Evolutionary conservation across 35 echinoderm and acorn worm species (phyloP), one percentile per base, ranked within the genome.

Genomic region (Patiria miniata): DNA sequence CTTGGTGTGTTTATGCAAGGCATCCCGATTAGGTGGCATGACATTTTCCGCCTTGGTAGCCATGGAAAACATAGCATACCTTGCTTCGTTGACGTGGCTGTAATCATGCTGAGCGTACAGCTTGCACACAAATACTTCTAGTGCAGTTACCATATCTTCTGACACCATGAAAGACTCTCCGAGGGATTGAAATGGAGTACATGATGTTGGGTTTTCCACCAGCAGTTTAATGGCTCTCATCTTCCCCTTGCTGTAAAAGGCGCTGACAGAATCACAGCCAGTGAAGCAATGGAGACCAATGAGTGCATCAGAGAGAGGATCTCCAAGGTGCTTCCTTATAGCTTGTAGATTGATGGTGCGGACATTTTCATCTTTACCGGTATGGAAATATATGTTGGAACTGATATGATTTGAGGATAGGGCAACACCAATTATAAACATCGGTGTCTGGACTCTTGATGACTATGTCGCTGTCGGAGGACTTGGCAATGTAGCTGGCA

Each of bases 201-300:
- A 22, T 47, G 50, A 83, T 21, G 61, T 40, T 79, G 39, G 38
- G 79, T 16, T 65, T 51, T 78, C 50, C 28, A 52, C 47, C 37
- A 93, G 44, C 37, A 89, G 23, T 69, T 78, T 85, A 10, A 89
- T 73, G 21, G 92, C 87, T 77, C 79, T 89, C 15, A 32, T 50
- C 83, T 94, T 94, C 5, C 92, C 87, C 32, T 81, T 89, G 8
- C 92, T 82, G 56, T 85, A 94, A 42, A 94, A 86, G 7, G 68
- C 19, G 39, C 87, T 94, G 10, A 94, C 92, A 1, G 92, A 79
- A 81, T 89, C 92, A 86, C 92, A 94, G 5, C 92, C 92, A 26
- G 92, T 94, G 50, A 85, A 88, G 23, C 52, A 79, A 65, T 94
- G 92, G 8, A 94, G 14, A 44, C 87, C 81, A 47, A 94, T 90